phyloP scores from a whole-genome alignment of 2,113 vertebrate genomes.

The Rhinoderma darwinii region DNA sequence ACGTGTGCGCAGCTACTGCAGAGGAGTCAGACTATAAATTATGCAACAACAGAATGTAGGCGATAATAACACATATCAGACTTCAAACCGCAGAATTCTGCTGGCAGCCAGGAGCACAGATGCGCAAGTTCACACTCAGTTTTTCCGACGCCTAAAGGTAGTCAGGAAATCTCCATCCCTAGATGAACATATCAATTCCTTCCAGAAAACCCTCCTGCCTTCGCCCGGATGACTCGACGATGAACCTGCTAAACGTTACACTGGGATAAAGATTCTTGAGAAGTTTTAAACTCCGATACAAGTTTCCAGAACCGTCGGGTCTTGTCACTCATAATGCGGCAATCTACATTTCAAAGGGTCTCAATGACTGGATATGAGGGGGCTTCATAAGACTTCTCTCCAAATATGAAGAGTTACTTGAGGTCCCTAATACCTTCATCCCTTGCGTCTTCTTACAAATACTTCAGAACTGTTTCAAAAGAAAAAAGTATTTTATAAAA shows the following conservation, averaged over 20 bases:
- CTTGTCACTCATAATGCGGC: neutral
- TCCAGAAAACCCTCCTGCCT: neutral
- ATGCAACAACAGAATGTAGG: neutral
- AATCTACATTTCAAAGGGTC: neutral
- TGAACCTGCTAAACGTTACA: neutral
- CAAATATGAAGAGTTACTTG: neutral
- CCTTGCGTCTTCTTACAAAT: neutral
- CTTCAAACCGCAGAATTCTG: neutral
- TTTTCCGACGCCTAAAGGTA: neutral
- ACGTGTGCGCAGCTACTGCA: neutral
- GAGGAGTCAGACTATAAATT: neutral
- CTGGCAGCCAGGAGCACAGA: neutral
- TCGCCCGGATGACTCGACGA: neutral
- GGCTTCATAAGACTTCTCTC: neutral
- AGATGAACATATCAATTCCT: neutral
- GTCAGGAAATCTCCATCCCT: neutral
- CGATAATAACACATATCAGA: neutral
- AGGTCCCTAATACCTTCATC: neutral
- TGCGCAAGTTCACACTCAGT: neutral
- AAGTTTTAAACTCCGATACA: neutral
- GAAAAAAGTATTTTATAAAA: neutral
- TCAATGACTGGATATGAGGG: neutral
- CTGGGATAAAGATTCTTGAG: neutral
- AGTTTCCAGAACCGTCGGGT: neutral
- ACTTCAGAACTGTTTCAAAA: neutral